Conservation (phyloP, 1,140 invertebrate genomes). For the Cataglyphis hispanica region DNA sequence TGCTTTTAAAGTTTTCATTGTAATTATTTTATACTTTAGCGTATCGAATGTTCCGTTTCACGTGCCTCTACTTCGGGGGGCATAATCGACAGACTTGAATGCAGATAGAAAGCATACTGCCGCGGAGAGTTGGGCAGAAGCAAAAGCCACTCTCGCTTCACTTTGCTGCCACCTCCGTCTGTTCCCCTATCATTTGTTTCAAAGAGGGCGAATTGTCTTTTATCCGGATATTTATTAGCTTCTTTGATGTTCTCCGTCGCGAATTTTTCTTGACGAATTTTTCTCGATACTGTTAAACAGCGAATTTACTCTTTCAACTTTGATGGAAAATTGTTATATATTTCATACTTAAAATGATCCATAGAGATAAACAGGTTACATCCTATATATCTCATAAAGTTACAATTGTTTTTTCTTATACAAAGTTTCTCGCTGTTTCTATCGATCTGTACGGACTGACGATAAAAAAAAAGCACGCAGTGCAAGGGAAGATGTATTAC, state of each 20-base stretch:
- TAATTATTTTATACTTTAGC: constrained; percentile 60
- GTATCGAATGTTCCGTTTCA: constrained; percentile 48
- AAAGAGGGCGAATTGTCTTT: constrained; percentile 66
- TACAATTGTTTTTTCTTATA: neutral
- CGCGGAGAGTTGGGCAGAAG: constrained; percentile 10
- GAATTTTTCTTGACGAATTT: constrained; percentile 67
- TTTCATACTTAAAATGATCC: constrained; percentile 17
- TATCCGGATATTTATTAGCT: constrained; percentile 64
- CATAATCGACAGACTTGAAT: constrained; percentile 46
- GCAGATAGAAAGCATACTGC: constrained; percentile 38
- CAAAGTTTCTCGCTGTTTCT: neutral
- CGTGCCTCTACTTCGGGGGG: constrained; percentile 39
- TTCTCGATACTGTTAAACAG: constrained; percentile 39
- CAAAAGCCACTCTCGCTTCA: constrained; percentile 45
- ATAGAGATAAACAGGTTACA: neutral
- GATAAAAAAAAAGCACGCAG: neutral
- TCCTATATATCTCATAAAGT: neutral
- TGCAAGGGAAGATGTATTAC: constrained; percentile 16
- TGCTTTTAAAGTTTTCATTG: constrained; percentile 51
- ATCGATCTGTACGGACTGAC: neutral
- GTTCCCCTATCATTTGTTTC: constrained; percentile 47
- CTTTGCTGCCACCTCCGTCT: constrained; percentile 29
- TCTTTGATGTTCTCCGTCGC: constrained; percentile 54
- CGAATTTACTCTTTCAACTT: constrained; percentile 23
- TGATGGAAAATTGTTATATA: neutral